Conservation (phyloP, 2,113 vertebrate species). For the Leptosomus discolor region DNA sequence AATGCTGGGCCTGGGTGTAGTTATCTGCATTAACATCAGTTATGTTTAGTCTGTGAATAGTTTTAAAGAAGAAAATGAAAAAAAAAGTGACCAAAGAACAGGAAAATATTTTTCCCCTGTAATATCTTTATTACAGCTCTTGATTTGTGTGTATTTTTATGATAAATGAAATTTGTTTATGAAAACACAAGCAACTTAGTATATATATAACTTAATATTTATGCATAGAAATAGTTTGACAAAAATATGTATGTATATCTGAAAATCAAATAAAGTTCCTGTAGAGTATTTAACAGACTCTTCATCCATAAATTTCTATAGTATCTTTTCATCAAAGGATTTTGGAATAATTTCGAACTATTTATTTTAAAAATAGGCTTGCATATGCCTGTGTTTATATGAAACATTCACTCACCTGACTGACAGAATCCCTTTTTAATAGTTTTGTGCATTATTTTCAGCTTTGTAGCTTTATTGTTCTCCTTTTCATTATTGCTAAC, state of each 20-base stretch:
- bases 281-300: not conserved
- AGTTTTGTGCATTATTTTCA: not conserved
- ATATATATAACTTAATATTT: not conserved
- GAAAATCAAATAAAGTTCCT: not conserved
- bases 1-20: not conserved
- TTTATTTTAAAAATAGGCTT: not conserved
- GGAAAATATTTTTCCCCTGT: not conserved
- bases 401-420: not conserved
- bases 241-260: not conserved
- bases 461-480: not conserved
- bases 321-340: not conserved
- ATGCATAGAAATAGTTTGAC: not conserved
- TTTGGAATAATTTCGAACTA: not conserved
- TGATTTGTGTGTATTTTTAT: not conserved
- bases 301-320: not conserved
- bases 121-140: not conserved
- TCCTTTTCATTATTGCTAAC: not conserved
- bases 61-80: not conserved
- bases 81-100: not conserved
- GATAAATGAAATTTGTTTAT: not conserved
- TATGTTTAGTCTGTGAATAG: not conserved
- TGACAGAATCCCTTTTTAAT: not conserved
- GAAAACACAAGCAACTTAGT: not conserved
- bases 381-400: not conserved
- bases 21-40: not conserved